phyloP scores from a whole-genome alignment of 2,113 vertebrate genomes.

The Gulo gulo region DNA sequence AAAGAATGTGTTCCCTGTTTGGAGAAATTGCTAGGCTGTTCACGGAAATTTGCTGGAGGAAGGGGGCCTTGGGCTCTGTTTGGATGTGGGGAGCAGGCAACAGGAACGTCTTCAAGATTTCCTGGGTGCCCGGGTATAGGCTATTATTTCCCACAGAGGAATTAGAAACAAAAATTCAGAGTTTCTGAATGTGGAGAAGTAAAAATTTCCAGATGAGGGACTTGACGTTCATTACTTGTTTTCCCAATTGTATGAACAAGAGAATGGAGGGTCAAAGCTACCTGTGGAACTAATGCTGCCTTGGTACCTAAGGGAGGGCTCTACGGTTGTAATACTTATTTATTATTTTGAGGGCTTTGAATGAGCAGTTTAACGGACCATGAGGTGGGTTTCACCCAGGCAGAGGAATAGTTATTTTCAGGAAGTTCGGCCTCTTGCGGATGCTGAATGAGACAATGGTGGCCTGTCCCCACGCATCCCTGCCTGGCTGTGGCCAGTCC shows the following conservation, averaged over 20 bases:
- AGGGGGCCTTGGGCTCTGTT: background rate
- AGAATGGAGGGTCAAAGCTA: background rate
- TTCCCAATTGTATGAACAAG: background rate
- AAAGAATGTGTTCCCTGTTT: background rate
- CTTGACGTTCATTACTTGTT: background rate
- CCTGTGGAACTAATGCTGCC: background rate
- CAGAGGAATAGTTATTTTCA: background rate
- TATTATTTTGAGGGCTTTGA: background rate
- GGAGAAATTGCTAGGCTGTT: background rate
- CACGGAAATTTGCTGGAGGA: background rate
- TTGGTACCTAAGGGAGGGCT: background rate
- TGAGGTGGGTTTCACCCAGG: background rate
- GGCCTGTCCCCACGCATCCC: background rate
- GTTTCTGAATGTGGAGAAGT: background rate
- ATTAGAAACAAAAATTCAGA: background rate
- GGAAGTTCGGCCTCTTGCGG: background rate
- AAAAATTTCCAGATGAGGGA: background rate
- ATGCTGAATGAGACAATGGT: background rate
- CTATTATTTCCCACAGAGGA: background rate
- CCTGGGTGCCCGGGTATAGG: background rate
- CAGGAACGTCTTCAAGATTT: background rate
- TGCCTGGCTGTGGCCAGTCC: background rate
- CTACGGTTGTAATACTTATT: background rate
- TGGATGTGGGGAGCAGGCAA: background rate
- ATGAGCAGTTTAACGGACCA: background rate